phyloP scores from a whole-genome alignment of 2,888 invertebrate species.

The Erebia palarica region DNA sequence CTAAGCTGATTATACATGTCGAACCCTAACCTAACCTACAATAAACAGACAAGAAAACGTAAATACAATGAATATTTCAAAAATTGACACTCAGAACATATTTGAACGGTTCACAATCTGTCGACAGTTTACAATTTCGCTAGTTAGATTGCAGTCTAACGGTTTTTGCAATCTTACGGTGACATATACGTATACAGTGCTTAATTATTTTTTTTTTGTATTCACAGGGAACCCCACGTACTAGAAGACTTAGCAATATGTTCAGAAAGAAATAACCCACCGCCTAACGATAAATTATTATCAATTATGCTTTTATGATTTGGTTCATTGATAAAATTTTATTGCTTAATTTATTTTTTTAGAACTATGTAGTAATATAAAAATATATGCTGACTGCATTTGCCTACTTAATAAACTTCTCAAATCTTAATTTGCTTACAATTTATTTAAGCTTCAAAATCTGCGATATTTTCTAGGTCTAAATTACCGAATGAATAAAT shows the following conservation, averaged over 20 bases:
- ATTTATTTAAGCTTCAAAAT: not conserved
- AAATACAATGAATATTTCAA: no score
- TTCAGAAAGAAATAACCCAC: slow-evolving; percentile 68
- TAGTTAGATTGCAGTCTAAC: no score
- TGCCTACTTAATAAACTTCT: not conserved
- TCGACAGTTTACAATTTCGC: no score
- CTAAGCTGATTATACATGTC: no score
- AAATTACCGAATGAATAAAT: no score
- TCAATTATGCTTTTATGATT: slow-evolving; percentile 38
- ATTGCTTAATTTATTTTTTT: slow-evolving; percentile 5
- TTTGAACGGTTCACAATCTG: no score
- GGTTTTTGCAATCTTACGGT: no score
- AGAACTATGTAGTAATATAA: slow-evolving; percentile 37
- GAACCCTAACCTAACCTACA: no score
- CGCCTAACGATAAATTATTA: slow-evolving; percentile 22
- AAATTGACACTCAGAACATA: no score
- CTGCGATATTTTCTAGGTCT: no score
- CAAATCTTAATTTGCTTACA: not conserved
- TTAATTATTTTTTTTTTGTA: slow-evolving; percentile 35
- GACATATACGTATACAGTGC: not conserved
- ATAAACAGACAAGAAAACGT: no score
- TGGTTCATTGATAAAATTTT: slow-evolving; percentile 21
- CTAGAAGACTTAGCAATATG: slow-evolving; percentile 72
- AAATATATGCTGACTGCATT: not conserved
- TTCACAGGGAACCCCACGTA: slow-evolving; percentile 78